Percentiles rank a stretch among this genome's conserved stretches.
Conservation (phyloP, 2,888 invertebrate genomes). For the Acronicta alni region DNA sequence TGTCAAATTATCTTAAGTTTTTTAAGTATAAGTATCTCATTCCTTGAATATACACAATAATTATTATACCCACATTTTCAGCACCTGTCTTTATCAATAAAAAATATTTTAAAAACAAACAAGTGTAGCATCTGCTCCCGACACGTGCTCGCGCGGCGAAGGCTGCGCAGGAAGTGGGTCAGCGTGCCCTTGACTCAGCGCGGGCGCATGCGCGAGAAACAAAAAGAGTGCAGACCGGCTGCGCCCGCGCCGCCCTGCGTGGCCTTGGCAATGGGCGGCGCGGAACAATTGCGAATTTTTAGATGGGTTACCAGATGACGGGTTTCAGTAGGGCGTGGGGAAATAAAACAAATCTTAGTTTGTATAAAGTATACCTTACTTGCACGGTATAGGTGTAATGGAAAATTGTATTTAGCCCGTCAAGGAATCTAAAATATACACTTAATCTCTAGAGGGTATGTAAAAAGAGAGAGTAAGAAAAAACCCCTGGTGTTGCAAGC, state of each 20-base stretch:
- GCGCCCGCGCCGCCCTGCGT: conserved; percentile 63
- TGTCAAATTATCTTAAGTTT: too few relatives aligned
- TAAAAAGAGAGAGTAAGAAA: too few relatives aligned
- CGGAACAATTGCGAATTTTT: conserved; percentile 59
- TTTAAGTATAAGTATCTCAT: too few relatives aligned
- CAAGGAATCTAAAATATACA: too few relatives aligned
- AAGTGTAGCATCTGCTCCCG: conserved; percentile 56
- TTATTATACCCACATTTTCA: conserved; percentile 31
- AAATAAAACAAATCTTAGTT: not conserved
- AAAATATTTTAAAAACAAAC: conserved; percentile 52
- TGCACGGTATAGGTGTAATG: too few relatives aligned
- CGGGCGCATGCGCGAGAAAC: conserved; percentile 51
- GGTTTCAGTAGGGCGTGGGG: not conserved
- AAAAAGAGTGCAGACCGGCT: conserved; percentile 57
- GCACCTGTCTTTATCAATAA: conserved; percentile 41
- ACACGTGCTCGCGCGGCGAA: conserved; percentile 69
- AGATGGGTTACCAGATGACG: conserved; percentile 58
- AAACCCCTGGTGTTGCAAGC: too few relatives aligned
- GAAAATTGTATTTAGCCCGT: too few relatives aligned
- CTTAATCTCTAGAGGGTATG: too few relatives aligned
- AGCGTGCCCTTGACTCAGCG: conserved; percentile 77
- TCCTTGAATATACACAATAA: conserved; percentile 23
- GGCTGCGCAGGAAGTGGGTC: conserved; percentile 79
- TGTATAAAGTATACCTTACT: too few relatives aligned
- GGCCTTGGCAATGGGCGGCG: conserved; percentile 66